Percentiles rank a stretch among this genome's conserved stretches.
Conservation (phyloP, 37 sponge, comb jelly and placozoan genomes). For the Halichondria panicea region DNA sequence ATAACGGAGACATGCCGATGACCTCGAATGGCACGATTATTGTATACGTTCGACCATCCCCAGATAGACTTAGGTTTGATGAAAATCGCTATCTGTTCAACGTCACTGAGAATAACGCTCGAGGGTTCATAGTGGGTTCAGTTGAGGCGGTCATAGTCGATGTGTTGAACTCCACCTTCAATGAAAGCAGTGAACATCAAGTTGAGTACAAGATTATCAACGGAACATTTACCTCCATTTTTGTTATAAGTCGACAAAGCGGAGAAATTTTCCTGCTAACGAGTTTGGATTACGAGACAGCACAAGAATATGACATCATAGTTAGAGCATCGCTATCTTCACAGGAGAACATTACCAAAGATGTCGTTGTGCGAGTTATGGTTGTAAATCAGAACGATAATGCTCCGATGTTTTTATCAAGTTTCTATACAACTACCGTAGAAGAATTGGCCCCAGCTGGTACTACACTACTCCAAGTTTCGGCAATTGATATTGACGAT, state of each 20-base stretch:
- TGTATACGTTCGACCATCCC: slow-evolving; percentile 34
- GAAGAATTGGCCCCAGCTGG: slow-evolving; percentile 27
- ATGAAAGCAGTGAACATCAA: neutral
- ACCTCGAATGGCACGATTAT: neutral
- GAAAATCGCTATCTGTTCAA: neutral
- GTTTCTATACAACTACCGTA: slow-evolving; percentile 28
- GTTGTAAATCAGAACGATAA: slow-evolving; percentile 58
- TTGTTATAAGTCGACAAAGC: neutral
- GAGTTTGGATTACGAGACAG: slow-evolving; percentile 29
- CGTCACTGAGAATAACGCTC: slow-evolving; percentile 4
- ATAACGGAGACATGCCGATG: slow-evolving; percentile 23
- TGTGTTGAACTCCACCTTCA: neutral
- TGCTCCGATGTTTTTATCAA: slow-evolving; percentile 34
- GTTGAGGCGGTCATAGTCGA: slow-evolving; percentile 29
- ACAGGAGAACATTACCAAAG: neutral
- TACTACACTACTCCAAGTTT: slow-evolving; percentile 11
- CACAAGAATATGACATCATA: neutral
- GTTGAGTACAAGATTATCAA: slow-evolving; percentile 10
- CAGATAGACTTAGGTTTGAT: slow-evolving; percentile 10
- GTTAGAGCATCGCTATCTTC: neutral
- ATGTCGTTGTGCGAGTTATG: neutral
- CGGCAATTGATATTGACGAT: slow-evolving; percentile 45
- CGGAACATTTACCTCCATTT: neutral
- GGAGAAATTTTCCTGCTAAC: slow-evolving; percentile 23
- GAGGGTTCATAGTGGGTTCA: slow-evolving; percentile 12